Percentiles rank a stretch among this genome's conserved stretches.
Evolutionary conservation across 2,888 invertebrate species (phyloP).

Genomic region (Drosophila atripex): DNA sequence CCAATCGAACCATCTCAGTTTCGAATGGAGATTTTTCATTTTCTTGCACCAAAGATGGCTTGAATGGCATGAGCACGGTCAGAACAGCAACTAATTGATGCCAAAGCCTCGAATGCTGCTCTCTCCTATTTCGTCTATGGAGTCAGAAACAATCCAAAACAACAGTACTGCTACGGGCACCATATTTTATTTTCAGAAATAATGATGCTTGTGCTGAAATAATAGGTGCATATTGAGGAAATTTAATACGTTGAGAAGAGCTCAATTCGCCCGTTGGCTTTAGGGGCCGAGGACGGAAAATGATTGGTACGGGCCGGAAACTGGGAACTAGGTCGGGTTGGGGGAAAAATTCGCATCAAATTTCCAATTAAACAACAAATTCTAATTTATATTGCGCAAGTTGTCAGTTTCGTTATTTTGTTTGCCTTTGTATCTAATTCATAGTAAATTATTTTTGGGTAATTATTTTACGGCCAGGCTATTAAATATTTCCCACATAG

Average conservation of each 20-base stretch:
- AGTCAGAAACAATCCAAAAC: slow-evolving; percentile 14
- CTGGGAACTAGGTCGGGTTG: background rate
- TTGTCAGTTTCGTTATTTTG: slow-evolving; percentile 20
- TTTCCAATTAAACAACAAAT: slow-evolving; percentile 76
- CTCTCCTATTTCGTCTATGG: too few relatives aligned
- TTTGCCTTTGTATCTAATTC: slow-evolving; percentile 36
- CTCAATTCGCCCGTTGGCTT: slow-evolving; percentile 61
- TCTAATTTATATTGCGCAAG: slow-evolving; percentile 67
- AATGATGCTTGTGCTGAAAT: slow-evolving; percentile 63
- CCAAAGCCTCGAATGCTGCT: slow-evolving; percentile 2
- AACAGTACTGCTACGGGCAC: slow-evolving; percentile 9
- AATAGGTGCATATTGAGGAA: slow-evolving; percentile 70
- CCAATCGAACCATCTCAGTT: background rate
- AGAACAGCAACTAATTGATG: slow-evolving; percentile 29
- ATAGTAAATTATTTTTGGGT: slow-evolving; percentile 58
- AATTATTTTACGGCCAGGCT: slow-evolving; percentile 57
- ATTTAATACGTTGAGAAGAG: slow-evolving; percentile 72
- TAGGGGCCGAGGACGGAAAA: background rate
- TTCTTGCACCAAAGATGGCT: slow-evolving; percentile 10
- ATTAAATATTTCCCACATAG: slow-evolving; percentile 38
- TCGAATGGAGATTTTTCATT: background rate
- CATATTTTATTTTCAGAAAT: slow-evolving; percentile 66
- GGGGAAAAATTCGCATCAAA: slow-evolving; percentile 61
- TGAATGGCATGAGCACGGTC: slow-evolving; percentile 6
- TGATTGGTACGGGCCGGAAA: slow-evolving; percentile 12